Conservation (phyloP, 2,113 vertebrate genomes). For the Tetrax tetrax region DNA sequence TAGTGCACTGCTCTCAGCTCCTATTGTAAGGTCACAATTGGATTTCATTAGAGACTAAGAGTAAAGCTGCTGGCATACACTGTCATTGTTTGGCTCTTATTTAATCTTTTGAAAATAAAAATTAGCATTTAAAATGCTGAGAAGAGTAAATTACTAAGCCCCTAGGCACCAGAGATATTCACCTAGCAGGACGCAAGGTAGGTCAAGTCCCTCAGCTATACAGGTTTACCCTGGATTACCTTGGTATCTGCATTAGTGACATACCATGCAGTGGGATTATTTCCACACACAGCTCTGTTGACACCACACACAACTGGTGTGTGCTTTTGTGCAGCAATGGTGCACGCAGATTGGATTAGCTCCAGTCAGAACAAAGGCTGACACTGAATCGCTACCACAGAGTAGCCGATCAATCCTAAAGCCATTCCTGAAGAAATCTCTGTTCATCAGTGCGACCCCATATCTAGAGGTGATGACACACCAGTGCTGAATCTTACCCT, state of each 20-base stretch:
- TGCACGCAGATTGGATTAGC: not conserved
- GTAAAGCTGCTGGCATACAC: not conserved
- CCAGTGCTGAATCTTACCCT: not conserved
- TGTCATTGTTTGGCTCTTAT: not conserved
- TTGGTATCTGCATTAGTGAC: not conserved
- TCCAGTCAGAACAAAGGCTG: not conserved
- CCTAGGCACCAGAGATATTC: not conserved
- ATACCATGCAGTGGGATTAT: not conserved
- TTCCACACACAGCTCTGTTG: not conserved
- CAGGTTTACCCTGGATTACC: not conserved
- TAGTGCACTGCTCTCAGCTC: not conserved
- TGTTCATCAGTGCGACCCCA: fast-evolving
- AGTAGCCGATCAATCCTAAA: not conserved
- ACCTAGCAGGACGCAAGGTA: not conserved
- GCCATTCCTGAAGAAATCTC: not conserved
- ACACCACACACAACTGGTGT: not conserved
- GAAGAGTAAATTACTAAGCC: not conserved
- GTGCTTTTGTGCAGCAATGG: not conserved
- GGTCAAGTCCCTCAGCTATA: not conserved
- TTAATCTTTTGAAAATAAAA: not conserved
- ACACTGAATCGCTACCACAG: not conserved
- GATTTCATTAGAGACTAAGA: not conserved
- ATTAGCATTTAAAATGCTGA: not conserved
- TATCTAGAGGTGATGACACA: not conserved
- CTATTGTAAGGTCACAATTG: not conserved